Evolutionary conservation across 2,113 vertebrate species (phyloP).

Genomic region (Bubo bubo): DNA sequence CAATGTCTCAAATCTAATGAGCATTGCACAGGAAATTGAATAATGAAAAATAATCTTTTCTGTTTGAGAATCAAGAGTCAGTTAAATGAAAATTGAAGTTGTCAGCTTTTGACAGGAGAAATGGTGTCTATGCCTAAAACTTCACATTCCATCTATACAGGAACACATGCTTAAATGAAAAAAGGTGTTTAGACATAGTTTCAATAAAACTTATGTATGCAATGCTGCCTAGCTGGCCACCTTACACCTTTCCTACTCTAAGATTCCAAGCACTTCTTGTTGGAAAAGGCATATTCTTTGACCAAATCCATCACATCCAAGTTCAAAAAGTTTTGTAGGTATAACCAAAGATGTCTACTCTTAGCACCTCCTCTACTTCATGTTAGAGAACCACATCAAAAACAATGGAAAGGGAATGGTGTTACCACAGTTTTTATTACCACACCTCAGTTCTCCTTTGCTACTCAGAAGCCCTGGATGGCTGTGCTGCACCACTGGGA

Average conservation of each 20-base stretch:
- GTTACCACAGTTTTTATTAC: not conserved
- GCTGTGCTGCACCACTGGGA: accelerated
- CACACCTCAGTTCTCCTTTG: not conserved
- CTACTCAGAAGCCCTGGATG: not conserved
- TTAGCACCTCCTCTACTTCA: not conserved
- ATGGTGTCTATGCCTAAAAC: not conserved
- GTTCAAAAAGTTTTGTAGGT: not conserved
- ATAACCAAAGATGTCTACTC: not conserved
- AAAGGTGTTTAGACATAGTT: not conserved
- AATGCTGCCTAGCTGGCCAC: not conserved
- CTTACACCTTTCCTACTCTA: not conserved
- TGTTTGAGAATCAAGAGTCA: not conserved
- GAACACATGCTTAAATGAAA: not conserved
- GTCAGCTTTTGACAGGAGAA: not conserved
- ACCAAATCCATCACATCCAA: not conserved
- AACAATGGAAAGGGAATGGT: not conserved
- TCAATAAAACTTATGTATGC: not conserved
- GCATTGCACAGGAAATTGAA: conserved; percentile 62
- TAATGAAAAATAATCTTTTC: not conserved
- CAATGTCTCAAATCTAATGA: conserved; percentile 46
- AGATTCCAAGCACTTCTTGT: not conserved
- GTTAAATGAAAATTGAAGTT: not conserved
- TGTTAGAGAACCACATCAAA: not conserved
- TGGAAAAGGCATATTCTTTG: not conserved
- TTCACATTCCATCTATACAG: not conserved